Evolutionary conservation across 1,140 invertebrate species (phyloP).

Genomic region (Mycetomoellerius zeteki): DNA sequence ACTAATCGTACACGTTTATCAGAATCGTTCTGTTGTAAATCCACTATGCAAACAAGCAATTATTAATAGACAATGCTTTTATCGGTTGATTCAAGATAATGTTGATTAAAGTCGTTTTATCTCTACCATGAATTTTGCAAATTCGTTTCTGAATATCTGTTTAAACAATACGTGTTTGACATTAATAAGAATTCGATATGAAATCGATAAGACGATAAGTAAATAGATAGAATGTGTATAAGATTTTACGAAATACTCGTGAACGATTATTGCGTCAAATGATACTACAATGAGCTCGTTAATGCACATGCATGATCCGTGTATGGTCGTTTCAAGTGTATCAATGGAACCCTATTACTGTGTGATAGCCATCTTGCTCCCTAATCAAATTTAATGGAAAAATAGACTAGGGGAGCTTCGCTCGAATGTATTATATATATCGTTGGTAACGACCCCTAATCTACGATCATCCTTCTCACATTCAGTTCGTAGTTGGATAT

Average conservation of each 20-base stretch:
- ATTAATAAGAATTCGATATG: not conserved
- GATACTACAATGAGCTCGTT: not conserved
- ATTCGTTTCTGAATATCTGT: not conserved
- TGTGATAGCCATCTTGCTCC: constrained; percentile 58
- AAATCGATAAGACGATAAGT: too few species aligned
- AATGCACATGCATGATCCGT: not conserved
- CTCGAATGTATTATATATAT: constrained; percentile 57
- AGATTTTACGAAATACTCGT: not conserved
- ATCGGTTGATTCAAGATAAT: not conserved
- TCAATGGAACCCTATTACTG: constrained; percentile 36
- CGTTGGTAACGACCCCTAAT: constrained; percentile 86
- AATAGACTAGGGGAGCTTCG: constrained; percentile 66
- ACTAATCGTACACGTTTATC: not conserved
- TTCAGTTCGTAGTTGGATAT: constrained; percentile 68
- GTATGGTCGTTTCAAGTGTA: not conserved
- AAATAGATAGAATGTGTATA: not conserved
- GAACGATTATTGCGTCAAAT: not conserved
- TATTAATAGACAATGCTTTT: constrained; percentile 17
- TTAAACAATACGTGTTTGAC: not conserved
- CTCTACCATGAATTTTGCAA: not conserved
- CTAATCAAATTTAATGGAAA: constrained; percentile 76
- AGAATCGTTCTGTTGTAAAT: constrained; percentile 16
- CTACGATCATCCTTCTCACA: constrained; percentile 56
- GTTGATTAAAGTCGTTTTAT: not conserved
- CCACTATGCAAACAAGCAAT: not conserved